Conservation (phyloP, 2,113 vertebrate genomes). For the Mormyrus iriodes region DNA sequence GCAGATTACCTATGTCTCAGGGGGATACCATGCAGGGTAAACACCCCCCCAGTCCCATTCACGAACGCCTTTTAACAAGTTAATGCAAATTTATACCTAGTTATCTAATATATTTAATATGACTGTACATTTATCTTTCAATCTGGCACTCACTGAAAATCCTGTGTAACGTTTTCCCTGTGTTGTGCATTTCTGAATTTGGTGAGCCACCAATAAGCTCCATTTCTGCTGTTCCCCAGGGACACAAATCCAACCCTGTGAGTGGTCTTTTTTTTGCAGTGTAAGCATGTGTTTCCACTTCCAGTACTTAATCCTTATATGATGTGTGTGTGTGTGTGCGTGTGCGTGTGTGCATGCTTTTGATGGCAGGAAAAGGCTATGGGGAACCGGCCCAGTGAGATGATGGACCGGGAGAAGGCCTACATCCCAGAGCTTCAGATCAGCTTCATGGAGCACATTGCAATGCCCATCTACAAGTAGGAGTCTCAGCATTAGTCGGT, state of each 20-base stretch:
- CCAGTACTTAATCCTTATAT: not conserved
- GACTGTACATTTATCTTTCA: not conserved
- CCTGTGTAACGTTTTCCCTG: not conserved
- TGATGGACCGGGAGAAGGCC: conserved; percentile 99
- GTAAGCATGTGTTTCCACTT: not conserved
- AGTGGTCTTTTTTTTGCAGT: not conserved
- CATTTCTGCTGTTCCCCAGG: not conserved
- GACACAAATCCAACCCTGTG: not conserved
- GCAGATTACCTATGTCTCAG: too few species aligned
- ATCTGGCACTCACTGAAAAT: not conserved
- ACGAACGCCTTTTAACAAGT: not conserved
- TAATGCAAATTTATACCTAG: not conserved
- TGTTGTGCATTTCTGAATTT: not conserved
- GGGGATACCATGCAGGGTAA: too few species aligned
- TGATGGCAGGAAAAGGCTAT: conserved; percentile 86
- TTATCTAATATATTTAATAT: not conserved
- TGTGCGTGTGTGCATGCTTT: conserved; percentile 25
- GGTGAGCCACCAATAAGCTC: not conserved
- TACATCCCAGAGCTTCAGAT: conserved; percentile 97
- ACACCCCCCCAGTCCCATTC: not conserved
- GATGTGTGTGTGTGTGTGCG: not conserved
- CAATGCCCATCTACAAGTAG: conserved; percentile 96
- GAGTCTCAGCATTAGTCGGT: conserved; percentile 42
- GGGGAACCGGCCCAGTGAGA: conserved; percentile 94
- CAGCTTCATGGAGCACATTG: conserved; percentile 98